A percentile compares a stretch with the other conserved stretches of the same genome.
These are phyloP conservation scores for Myocastor coypus DNA, from an alignment of 2,113 vertebrate genomes.

Conservation along the genomic window DNA sequence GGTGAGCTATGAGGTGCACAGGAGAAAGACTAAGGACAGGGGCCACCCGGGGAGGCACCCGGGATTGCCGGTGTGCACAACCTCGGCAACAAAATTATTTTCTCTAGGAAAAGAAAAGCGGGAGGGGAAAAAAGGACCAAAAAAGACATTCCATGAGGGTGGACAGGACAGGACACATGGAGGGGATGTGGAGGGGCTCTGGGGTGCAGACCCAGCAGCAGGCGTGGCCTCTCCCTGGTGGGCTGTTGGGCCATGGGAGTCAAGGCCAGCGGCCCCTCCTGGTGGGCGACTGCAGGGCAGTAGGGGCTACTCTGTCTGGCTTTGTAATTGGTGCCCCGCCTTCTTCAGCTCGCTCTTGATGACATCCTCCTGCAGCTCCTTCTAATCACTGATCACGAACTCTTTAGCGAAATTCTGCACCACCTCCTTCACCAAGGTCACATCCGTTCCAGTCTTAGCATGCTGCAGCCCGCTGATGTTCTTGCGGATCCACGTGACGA, in stretches of 20 bases:
- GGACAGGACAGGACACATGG: neutral
- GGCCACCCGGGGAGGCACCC: neutral
- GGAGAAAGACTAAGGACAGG: neutral
- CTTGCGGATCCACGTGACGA: slow-evolving; percentile 98
- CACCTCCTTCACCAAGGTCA: slow-evolving; percentile 96
- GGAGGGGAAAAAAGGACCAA: neutral
- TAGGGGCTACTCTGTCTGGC: slow-evolving; percentile 90
- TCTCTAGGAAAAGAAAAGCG: neutral
- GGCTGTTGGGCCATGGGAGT: slow-evolving; percentile 70
- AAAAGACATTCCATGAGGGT: slow-evolving; percentile 72
- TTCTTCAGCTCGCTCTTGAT: slow-evolving; percentile 96
- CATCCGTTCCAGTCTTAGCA: slow-evolving; percentile 97
- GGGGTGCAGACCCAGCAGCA: slow-evolving; percentile 63
- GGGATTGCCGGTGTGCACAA: neutral
- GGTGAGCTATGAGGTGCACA: neutral
- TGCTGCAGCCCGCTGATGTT: slow-evolving; percentile 94
- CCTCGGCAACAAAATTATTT: slow-evolving; percentile 63
- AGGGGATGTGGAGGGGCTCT: slow-evolving; percentile 63
- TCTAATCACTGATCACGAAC: slow-evolving; percentile 95
- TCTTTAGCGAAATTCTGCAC: slow-evolving; percentile 99
- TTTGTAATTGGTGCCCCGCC: slow-evolving; percentile 97
- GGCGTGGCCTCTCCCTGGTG: slow-evolving; percentile 70
- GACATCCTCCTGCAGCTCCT: slow-evolving; percentile 95
- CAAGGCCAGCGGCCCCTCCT: slow-evolving; percentile 71
- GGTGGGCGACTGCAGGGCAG: slow-evolving; percentile 71